A percentile compares a stretch with the other conserved stretches of the same genome.
Evolutionary conservation across 1,140 invertebrate genomes (phyloP).

Genomic region (Belonocnema kinseyi): DNA sequence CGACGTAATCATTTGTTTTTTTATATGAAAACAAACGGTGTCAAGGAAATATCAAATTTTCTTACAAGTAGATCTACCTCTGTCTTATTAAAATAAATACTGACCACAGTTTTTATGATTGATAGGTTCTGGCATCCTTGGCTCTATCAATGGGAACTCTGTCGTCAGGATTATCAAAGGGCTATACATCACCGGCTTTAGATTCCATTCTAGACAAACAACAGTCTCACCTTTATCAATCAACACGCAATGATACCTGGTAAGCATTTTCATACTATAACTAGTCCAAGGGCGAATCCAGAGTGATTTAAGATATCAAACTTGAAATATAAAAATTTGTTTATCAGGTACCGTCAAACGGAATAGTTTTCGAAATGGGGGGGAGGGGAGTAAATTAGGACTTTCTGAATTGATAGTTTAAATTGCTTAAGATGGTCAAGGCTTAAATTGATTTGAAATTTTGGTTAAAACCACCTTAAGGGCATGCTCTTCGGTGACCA

Average conservation of each 20-base stretch:
- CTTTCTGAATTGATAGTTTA: no score
- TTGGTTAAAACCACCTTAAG: no score
- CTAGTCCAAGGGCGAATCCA: background rate
- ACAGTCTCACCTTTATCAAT: constrained; percentile 65
- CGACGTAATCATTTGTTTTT: background rate
- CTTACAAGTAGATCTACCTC: no score
- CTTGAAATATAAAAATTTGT: no score
- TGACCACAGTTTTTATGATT: constrained; percentile 30
- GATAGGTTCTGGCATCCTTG: constrained; percentile 85
- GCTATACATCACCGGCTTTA: constrained; percentile 89
- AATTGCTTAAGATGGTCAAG: no score
- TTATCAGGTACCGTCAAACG: no score
- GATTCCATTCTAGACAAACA: constrained; percentile 85
- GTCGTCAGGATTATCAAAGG: constrained; percentile 87
- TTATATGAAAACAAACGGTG: background rate
- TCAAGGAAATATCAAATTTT: background rate
- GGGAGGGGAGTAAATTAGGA: no score
- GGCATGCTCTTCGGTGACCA: no score
- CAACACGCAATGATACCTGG: constrained; percentile 70
- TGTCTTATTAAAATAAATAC: no score
- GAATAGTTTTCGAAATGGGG: no score
- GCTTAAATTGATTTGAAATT: no score
- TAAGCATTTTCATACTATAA: constrained; percentile 47
- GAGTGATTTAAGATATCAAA: no score
- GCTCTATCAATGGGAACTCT: constrained; percentile 88